Percentiles rank a stretch among this genome's conserved stretches.
Conservation (phyloP, 2,113 vertebrate species). For the Pluvialis apricaria region DNA sequence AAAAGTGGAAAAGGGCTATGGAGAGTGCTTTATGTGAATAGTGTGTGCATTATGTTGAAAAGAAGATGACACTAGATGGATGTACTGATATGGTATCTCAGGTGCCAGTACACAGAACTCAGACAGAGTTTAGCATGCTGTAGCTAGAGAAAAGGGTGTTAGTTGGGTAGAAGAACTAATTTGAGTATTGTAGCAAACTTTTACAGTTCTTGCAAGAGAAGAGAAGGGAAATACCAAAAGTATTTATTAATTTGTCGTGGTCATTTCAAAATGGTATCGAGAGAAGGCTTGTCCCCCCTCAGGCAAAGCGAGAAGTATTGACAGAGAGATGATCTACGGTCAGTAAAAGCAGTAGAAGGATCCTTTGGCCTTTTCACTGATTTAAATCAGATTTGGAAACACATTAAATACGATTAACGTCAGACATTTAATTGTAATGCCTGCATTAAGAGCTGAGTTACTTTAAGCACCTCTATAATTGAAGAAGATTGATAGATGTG, state of each 20-base stretch:
- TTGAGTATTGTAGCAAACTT: neutral
- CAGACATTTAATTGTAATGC: conserved; percentile 24
- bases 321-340: neutral
- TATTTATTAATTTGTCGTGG: neutral
- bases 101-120: neutral
- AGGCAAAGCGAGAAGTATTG: neutral
- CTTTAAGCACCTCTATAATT: conserved; percentile 9
- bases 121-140: neutral
- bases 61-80: neutral
- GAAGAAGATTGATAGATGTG: neutral
- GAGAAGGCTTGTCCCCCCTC: neutral
- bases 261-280: neutral
- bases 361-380: neutral
- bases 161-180: neutral
- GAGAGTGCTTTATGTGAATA: neutral
- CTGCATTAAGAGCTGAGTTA: conserved; percentile 12
- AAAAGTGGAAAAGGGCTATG: neutral
- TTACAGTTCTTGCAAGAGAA: neutral
- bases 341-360: neutral
- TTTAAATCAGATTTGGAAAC: conserved; percentile 5
- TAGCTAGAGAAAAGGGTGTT: neutral
- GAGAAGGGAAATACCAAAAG: neutral
- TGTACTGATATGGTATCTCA: neutral
- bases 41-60: neutral
- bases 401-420: conserved; percentile 12